A percentile compares a stretch with the other conserved stretches of the same genome.
phyloP scores from a whole-genome alignment of 1,140 invertebrate species.

The Maniola jurtina region DNA sequence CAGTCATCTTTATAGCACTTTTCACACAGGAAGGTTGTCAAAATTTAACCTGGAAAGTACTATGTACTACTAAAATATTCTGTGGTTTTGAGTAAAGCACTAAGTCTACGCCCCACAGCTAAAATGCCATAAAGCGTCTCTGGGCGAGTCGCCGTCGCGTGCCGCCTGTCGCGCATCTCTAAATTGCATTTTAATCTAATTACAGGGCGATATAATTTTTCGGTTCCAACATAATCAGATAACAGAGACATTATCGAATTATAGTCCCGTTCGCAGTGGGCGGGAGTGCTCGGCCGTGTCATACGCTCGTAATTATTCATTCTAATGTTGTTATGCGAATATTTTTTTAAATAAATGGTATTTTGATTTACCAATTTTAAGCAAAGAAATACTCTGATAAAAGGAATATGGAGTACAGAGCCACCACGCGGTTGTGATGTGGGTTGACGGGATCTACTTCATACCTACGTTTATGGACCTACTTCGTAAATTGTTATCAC shows the following conservation, averaged over 20 bases:
- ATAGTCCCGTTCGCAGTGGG: constrained; percentile 55
- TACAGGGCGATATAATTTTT: constrained; percentile 76
- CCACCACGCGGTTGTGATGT: too few species aligned
- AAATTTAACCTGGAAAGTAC: too few species aligned
- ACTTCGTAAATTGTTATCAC: too few species aligned
- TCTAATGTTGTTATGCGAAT: constrained; percentile 1
- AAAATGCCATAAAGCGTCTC: constrained; percentile 25
- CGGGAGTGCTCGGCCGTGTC: constrained; percentile 50
- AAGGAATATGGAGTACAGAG: too few species aligned
- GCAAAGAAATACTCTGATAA: too few species aligned
- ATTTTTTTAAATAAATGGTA: not conserved
- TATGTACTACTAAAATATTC: too few species aligned
- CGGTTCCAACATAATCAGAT: constrained; percentile 73
- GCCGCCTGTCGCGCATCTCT: constrained; percentile 65
- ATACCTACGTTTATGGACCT: too few species aligned
- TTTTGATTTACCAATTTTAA: too few species aligned
- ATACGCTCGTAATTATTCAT: constrained; percentile 32
- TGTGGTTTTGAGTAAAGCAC: not conserved
- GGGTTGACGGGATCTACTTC: too few species aligned
- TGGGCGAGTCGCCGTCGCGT: constrained; percentile 36
- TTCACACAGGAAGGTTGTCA: too few species aligned
- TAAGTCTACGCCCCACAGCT: constrained; percentile 16
- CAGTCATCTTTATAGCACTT: too few species aligned
- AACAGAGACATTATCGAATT: constrained; percentile 70
- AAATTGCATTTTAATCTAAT: constrained; percentile 78